phyloP scores from a whole-genome alignment of 2,113 vertebrate species.

The Neogale vison region DNA sequence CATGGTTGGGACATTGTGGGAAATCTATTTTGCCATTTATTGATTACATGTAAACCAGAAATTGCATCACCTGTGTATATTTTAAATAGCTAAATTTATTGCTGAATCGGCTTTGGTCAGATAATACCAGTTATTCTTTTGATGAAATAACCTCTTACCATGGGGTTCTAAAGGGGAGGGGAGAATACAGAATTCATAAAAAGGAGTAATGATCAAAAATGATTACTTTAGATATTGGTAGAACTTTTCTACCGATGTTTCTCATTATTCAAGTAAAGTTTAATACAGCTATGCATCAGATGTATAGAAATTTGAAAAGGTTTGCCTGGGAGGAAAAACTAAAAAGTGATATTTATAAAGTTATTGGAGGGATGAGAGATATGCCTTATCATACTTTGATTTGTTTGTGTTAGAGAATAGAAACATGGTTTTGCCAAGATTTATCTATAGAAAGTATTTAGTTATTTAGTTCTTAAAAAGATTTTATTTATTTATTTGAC shows the following conservation, averaged over 20 bases:
- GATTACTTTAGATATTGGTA: not conserved
- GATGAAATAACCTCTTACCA: not conserved
- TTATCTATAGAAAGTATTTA: not conserved
- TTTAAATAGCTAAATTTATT: constrained; percentile 4
- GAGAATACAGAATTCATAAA: constrained; percentile 8
- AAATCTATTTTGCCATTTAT: not conserved
- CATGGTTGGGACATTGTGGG: not conserved
- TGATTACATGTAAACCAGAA: not conserved
- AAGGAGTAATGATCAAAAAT: not conserved
- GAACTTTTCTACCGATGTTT: constrained; percentile 49
- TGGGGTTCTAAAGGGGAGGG: not conserved
- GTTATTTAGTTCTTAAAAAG: no score
- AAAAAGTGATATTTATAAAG: not conserved
- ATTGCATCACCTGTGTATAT: not conserved
- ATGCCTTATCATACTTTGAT: not conserved
- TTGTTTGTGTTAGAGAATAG: not conserved
- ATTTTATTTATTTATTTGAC: no score
- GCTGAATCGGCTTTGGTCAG: not conserved
- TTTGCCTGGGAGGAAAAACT: not conserved
- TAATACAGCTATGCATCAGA: not conserved
- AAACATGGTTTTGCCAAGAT: not conserved
- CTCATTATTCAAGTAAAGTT: constrained; percentile 18
- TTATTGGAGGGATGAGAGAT: not conserved
- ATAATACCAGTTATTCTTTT: not conserved
- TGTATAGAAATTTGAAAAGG: not conserved